Evolutionary conservation across 2,888 invertebrate species (phyloP), one percentile per base, ranked within the genome.

Genomic region (Megamerina dolium): DNA sequence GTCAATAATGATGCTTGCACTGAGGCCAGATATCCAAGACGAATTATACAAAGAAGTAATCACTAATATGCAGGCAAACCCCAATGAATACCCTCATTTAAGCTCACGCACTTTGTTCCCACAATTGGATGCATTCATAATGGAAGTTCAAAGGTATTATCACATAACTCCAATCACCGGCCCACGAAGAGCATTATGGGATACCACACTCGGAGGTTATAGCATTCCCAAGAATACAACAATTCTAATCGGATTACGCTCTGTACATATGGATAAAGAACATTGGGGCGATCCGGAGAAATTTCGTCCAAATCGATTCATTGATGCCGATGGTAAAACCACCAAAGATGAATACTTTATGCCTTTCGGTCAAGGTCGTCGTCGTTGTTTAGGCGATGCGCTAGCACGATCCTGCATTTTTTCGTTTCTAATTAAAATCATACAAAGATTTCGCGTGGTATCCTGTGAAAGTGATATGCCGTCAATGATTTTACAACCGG

Each of bases 291-390:
- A 83, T 53, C 83, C 84, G 0, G 68, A 78, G 19, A 64, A 56
- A 3, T 84, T 83, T 57, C 70, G 76, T 3, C 84, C 84, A 0
- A 81, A 82, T 58, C 72, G 84, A 49, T 83, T 82, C 57, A 57
- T 84, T 6, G 64, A 73, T 51, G 50, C 57, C 0, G 56, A 63
- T 9, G 57, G 61, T 3, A 61, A 60, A 37, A 50, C 58, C 3
- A 48, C 54, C 13, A 64, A 60, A 41, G 64, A 65, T 34, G 70
- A 72, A 23, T 66, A 59, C 37, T 68, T 70, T 20, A 66, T 70
- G 53, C 66, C 70, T 10, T 70, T 73, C 18, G 70, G 70, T 1
- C 54, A 71, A 76, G 83, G 83, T 3, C 75, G 74, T 54, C 72
- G 83, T 56, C 75, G 81, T 46, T 84, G 84, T 56, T 70, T 81